Evolutionary conservation across 2,113 vertebrate species (phyloP), one percentile per base, ranked within the genome.

Genomic region (Nesogale talazaci): DNA sequence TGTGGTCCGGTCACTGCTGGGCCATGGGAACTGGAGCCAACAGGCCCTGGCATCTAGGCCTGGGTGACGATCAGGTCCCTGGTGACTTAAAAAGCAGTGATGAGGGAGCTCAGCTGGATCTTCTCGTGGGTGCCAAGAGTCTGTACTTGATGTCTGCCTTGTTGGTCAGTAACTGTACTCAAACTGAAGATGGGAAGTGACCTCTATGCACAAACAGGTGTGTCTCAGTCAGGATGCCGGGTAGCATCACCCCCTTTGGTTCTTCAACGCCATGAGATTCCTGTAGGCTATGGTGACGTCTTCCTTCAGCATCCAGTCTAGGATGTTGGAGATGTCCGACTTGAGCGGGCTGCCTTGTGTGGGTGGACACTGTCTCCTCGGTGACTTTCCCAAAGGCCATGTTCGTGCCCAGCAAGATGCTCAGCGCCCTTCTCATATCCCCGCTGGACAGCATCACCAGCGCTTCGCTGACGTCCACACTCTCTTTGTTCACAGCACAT

Each of bases 281-380:
- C 96, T 99, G 88, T 99, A 99, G 9, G 99, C 99, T 0, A 98
- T 93, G 92, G 98, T 99, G 91, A 99, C 99, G 96, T 99, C 99
- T 94, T 98, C 98, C 97, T 99, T 99, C 94, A 99, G 97, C 96
- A 99, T 99, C 99, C 99, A 99, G 97, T 99, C 99, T 0, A 99
- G 98, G 95, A 99, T 99, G 97, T 99, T 99, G 94, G 99, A 98
- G 0, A 99, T 99, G 94, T 99, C 99, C 0, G 99, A 98, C 96
- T 98, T 99, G 79, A 99, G 99, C 0, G 99, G 99, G 65, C n/a
- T 99, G 99, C 10, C 99, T 99, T 0, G 99, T 99, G 97, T 99
- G 99, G 1, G 99, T 99, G 97, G 99, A 99, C 29, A 99, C 99
- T 0, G 98, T 99, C 95, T 99, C 98, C 95, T 99, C 99, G 0